Percentiles rank a stretch among this genome's conserved stretches.
These are phyloP conservation scores for Harpegnathos saltator DNA, from an alignment of 1,140 invertebrate genomes.

Conservation along the genomic window DNA sequence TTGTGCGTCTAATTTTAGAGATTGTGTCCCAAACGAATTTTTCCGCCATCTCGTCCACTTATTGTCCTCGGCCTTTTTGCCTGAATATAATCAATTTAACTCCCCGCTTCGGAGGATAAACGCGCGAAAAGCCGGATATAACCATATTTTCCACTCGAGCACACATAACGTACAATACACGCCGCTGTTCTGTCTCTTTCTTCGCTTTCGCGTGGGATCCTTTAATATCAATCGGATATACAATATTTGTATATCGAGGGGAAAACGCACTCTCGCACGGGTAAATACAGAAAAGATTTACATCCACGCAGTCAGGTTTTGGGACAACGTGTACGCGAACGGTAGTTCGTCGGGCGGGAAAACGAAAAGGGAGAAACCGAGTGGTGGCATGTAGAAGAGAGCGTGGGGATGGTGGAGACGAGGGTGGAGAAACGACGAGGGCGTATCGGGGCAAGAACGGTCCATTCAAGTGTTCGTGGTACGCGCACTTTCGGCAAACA, in stretches of 20 bases:
- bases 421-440: conserved; percentile 25
- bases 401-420: neutral
- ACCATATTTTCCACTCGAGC: too few species aligned
- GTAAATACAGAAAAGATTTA: neutral
- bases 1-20: neutral
- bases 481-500: conserved; percentile 13
- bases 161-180: neutral
- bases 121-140: neutral
- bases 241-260: neutral
- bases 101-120: neutral
- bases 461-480: conserved; percentile 34
- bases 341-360: neutral
- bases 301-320: neutral
- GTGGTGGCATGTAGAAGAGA: neutral
- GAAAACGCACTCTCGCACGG: neutral
- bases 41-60: neutral
- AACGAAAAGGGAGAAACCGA: neutral
- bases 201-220: neutral
- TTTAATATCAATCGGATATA: neutral
- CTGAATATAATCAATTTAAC: neutral
- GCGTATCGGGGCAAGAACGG: conserved; percentile 12
- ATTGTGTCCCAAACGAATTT: neutral
- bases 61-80: neutral
- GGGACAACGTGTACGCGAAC: neutral
- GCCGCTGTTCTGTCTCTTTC: neutral